Evolutionary conservation across 2,113 vertebrate genomes (phyloP).

Genomic region (Strix uralensis): DNA sequence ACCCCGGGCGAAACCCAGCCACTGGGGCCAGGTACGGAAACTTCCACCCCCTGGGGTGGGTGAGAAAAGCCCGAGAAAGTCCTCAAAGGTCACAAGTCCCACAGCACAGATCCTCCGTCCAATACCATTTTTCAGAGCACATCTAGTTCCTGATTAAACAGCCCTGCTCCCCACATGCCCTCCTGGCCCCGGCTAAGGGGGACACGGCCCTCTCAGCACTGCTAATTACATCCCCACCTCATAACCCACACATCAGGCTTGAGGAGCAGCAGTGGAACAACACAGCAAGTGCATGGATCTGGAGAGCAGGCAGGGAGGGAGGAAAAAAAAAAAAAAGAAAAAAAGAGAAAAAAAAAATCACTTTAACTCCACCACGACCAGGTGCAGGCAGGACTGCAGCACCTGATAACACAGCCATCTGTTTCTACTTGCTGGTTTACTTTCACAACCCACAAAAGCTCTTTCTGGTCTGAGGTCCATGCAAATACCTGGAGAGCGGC

Average conservation of each 20-base stretch:
- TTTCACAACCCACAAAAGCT: background rate
- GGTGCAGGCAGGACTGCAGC: background rate
- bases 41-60: background rate
- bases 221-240: background rate
- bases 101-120: background rate
- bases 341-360: too few species aligned
- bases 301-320: too few species aligned
- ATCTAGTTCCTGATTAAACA: background rate
- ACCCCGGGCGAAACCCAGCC: background rate
- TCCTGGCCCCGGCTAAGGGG: rapidly evolving
- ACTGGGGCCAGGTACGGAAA: background rate
- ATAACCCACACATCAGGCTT: background rate
- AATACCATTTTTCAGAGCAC: background rate
- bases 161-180: background rate
- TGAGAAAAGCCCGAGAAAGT: background rate
- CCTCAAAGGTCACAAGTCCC: background rate
- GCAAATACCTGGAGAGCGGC: background rate
- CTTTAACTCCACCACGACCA: background rate
- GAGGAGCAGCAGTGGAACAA: background rate
- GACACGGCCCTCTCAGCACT: background rate
- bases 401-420: background rate
- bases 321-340: too few species aligned
- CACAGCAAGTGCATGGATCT: background rate
- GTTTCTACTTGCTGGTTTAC: background rate
- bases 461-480: background rate